A percentile compares a stretch with the other conserved stretches of the same genome.
Conservation (phyloP, 2,888 invertebrate genomes). For the Loripinus fragilis region DNA sequence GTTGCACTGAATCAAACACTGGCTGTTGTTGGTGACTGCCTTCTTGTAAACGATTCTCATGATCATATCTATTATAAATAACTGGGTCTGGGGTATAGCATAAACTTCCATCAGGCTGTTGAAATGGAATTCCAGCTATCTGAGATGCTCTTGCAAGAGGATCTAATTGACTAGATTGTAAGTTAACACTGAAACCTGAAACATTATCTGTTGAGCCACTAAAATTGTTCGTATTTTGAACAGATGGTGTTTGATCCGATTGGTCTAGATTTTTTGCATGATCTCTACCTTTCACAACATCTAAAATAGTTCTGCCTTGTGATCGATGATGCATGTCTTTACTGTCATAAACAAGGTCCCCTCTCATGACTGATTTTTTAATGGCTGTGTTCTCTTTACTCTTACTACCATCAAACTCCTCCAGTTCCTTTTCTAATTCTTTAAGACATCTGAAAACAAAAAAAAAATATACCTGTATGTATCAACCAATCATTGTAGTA, state of each 20-base stretch:
- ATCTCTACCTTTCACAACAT: too few relatives aligned
- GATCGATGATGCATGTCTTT: too few relatives aligned
- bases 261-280: too few relatives aligned
- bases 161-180: not conserved
- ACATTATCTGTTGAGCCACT: not conserved
- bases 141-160: not conserved
- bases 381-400: too few relatives aligned
- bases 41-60: not conserved
- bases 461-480: too few relatives aligned
- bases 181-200: not conserved
- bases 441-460: not conserved
- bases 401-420: too few relatives aligned
- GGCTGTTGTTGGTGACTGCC: not conserved
- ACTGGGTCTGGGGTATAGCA: not conserved
- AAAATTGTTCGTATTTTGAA: too few relatives aligned
- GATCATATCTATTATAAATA: not conserved
- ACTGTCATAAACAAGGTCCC: too few relatives aligned
- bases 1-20: not conserved
- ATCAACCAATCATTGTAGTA: too few relatives aligned
- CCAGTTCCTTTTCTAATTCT: not conserved
- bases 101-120: constrained; percentile 3
- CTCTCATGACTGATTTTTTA: too few relatives aligned
- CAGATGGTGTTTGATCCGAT: too few relatives aligned
- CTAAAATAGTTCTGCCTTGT: too few relatives aligned
- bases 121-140: constrained; percentile 8